These are phyloP conservation scores for Hypotaenidia philippensis DNA, from an alignment of 2,797 vertebrate species.

Conservation along the genomic window DNA sequence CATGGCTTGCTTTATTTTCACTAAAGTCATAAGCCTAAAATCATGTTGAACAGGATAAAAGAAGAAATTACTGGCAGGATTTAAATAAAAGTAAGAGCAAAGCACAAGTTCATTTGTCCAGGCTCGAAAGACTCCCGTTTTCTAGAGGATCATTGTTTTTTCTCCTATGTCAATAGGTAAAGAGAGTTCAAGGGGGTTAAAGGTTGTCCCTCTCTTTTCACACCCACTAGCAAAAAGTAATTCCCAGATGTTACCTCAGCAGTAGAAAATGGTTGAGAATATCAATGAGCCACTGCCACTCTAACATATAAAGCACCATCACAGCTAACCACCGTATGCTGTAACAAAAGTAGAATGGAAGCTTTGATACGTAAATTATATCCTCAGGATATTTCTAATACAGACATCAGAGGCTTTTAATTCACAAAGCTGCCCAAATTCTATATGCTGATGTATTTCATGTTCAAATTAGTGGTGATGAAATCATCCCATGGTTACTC, in stretches of 20 bases:
- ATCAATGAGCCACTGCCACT: constrained; percentile 16
- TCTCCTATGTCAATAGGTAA: not conserved
- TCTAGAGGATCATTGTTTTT: not conserved
- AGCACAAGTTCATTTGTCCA: not conserved
- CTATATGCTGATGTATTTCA: constrained; percentile 69
- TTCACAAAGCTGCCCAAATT: constrained; percentile 68
- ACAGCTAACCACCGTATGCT: constrained; percentile 21
- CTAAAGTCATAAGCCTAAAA: not conserved
- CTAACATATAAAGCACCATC: constrained; percentile 13
- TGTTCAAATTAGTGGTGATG: constrained; percentile 75
- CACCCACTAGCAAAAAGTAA: not conserved
- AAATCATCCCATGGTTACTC: constrained; percentile 73
- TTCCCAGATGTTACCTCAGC: constrained; percentile 2
- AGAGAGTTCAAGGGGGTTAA: not conserved
- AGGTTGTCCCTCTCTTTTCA: not conserved
- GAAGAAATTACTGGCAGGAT: not conserved
- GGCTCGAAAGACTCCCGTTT: not conserved
- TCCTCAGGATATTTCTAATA: constrained; percentile 71
- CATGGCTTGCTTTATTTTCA: not conserved
- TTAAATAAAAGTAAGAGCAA: not conserved
- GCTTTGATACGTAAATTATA: constrained; percentile 69
- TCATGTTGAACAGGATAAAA: not conserved
- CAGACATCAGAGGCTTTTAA: constrained; percentile 75
- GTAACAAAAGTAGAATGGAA: constrained; percentile 57
- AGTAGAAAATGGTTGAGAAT: constrained; percentile 10